Conservation (phyloP, 2,797 vertebrate species). For the Pseudochirops cupreus region DNA sequence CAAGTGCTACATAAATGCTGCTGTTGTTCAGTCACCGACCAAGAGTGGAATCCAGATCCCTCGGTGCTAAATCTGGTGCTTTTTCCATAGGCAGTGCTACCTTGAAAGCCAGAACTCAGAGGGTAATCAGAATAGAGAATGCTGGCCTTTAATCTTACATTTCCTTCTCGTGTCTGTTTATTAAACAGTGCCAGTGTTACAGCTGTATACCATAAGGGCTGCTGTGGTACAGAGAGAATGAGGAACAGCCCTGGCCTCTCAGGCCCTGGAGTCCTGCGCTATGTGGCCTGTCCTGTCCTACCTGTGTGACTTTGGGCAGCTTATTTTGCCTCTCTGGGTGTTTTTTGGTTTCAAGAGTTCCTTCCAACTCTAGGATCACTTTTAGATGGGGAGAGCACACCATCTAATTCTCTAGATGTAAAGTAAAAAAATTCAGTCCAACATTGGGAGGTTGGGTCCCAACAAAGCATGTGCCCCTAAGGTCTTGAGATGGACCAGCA, state of each 20-base stretch:
- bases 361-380: neutral
- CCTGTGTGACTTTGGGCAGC: accelerated
- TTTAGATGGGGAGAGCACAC: neutral
- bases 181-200: neutral
- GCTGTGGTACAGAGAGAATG: neutral
- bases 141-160: neutral
- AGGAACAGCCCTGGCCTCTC: neutral
- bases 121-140: neutral
- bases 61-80: neutral
- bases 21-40: neutral
- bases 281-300: neutral
- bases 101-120: neutral
- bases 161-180: neutral
- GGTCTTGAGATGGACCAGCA: neutral
- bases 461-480: neutral
- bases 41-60: neutral
- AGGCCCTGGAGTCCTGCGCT: neutral
- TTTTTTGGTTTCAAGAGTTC: neutral
- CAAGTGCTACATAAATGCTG: neutral
- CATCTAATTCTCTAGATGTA: neutral
- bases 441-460: neutral
- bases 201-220: neutral
- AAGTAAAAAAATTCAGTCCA: neutral
- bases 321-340: neutral
- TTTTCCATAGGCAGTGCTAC: neutral